Conservation (phyloP, 23 tunicate species). For the Clavelina lepadiformis region DNA sequence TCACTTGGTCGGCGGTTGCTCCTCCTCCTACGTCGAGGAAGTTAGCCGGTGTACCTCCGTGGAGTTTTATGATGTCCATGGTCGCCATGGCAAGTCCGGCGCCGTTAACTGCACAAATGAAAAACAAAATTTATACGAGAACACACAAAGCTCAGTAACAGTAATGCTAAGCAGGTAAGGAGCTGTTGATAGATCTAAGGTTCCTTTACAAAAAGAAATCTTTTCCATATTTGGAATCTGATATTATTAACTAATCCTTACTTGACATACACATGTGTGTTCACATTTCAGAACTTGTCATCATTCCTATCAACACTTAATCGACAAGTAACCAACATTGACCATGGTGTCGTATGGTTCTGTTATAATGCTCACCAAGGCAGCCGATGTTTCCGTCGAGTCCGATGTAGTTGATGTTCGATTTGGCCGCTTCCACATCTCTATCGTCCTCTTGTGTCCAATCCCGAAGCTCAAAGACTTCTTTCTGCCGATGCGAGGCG, state of each 20-base stretch:
- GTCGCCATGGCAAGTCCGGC: conserved; percentile 99
- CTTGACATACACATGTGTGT: no score
- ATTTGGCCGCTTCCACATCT: conserved; percentile 92
- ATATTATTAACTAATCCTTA: no score
- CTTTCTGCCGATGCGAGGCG: conserved; percentile 92
- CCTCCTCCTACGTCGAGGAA: conserved; percentile 99
- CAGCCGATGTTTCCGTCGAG: conserved; percentile 99
- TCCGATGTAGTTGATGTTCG: conserved; percentile 95
- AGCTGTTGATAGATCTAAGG: no score
- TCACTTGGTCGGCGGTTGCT: conserved; percentile 97
- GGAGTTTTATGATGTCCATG: conserved; percentile 99
- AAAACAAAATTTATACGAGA: no score
- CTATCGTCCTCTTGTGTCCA: conserved; percentile 94
- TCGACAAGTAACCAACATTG: no score
- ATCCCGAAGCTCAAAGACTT: conserved; percentile 79
- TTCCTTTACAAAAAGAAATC: no score
- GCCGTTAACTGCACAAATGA: conserved; percentile 89
- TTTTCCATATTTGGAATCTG: no score
- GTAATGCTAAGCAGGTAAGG: no score
- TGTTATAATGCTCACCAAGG: conserved; percentile 48
- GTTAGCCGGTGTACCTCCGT: conserved; percentile 98
- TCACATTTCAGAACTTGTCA: no score
- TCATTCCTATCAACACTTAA: no score
- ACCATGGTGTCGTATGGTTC: no score
- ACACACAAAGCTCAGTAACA: no score